A percentile compares a stretch with the other conserved stretches of the same genome.
phyloP scores from a whole-genome alignment of 2,888 invertebrate species.

The Agrochola circellaris region DNA sequence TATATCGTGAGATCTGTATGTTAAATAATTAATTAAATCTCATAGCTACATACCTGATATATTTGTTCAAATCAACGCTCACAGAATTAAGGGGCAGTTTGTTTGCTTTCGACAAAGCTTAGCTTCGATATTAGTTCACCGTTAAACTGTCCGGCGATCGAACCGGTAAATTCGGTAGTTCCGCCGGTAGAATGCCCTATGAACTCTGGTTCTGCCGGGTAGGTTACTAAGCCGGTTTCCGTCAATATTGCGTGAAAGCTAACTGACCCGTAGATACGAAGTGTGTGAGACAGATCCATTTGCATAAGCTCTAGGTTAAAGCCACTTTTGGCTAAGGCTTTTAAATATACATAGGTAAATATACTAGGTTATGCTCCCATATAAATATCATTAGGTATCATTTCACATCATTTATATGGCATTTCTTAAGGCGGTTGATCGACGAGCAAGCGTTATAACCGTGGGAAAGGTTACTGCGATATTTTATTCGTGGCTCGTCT shows the following conservation, averaged over 20 bases:
- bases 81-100: not conserved
- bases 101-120: not conserved
- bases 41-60: not conserved
- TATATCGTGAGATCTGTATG: too few relatives aligned
- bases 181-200: not conserved
- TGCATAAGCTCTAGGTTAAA: not conserved
- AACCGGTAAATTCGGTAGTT: not conserved
- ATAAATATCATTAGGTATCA: not conserved
- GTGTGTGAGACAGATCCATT: not conserved
- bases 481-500: not conserved
- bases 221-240: not conserved
- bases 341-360: not conserved
- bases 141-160: not conserved
- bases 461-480: not conserved
- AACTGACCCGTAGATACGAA: not conserved
- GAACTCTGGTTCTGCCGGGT: not conserved
- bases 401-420: not conserved
- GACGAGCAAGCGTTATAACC: not conserved
- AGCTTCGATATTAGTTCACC: constrained; percentile 19
- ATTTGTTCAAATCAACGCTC: not conserved
- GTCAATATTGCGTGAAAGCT: not conserved
- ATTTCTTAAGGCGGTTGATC: not conserved
- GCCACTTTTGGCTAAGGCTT: not conserved
- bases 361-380: not conserved
- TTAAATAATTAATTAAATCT: not conserved